A percentile compares a stretch with the other conserved stretches of the same genome.
These are phyloP conservation scores for Drosophila fungiperda DNA, from an alignment of 2,888 invertebrate genomes.

Conservation along the genomic window DNA sequence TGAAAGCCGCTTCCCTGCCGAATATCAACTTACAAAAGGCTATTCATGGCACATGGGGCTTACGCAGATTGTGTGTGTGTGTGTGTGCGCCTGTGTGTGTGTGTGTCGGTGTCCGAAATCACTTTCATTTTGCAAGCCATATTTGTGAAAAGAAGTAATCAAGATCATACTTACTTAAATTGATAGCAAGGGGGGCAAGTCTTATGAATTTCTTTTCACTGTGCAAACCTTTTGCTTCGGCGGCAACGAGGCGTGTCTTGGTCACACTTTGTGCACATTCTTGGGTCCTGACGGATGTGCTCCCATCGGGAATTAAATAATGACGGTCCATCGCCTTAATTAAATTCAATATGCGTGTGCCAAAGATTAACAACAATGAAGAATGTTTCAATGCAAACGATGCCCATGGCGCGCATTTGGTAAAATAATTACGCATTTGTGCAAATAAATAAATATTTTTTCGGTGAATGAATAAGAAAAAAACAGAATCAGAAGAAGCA, in stretches of 20 bases:
- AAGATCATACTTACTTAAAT: constrained; percentile 44
- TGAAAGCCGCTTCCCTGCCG: constrained; percentile 32
- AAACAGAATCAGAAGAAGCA: neutral
- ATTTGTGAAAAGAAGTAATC: constrained; percentile 27
- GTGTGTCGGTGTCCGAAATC: constrained; percentile 10
- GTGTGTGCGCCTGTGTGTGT: neutral
- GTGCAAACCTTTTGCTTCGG: constrained; percentile 12
- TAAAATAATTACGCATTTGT: constrained; percentile 16
- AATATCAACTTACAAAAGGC: constrained; percentile 21
- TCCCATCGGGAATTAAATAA: constrained; percentile 63
- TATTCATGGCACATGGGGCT: constrained; percentile 26
- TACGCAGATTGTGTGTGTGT: constrained; percentile 1
- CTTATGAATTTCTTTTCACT: constrained; percentile 18
- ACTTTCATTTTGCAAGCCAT: constrained; percentile 20
- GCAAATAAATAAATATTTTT: constrained; percentile 78
- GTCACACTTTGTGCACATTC: constrained; percentile 38
- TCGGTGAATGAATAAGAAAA: constrained; percentile 37
- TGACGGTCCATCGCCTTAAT: constrained; percentile 66
- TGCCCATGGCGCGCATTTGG: constrained; percentile 63
- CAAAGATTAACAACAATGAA: constrained; percentile 75
- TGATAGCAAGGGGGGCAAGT: constrained; percentile 9
- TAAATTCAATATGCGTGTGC: constrained; percentile 70
- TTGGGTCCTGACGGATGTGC: constrained; percentile 32
- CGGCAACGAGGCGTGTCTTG: constrained; percentile 28
- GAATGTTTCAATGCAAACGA: constrained; percentile 78